A percentile compares a stretch with the other conserved stretches of the same genome.
Conservation (phyloP, 1,140 invertebrate genomes). For the Diorhabda sublineata region DNA sequence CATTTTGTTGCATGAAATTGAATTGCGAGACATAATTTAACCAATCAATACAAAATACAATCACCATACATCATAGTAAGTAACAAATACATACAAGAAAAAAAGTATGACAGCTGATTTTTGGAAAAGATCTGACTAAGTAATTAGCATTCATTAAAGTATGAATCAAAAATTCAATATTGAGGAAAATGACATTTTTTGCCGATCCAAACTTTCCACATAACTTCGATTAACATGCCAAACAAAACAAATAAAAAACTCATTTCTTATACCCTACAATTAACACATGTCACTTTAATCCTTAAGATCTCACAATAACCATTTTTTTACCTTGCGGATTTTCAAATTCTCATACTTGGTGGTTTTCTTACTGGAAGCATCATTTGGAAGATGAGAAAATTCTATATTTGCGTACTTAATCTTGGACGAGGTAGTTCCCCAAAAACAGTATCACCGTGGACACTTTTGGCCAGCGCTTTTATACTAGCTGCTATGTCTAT, state of each 20-base stretch:
- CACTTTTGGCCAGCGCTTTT: slow-evolving; percentile 78
- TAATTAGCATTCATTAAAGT: too few species aligned
- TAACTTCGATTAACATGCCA: background rate
- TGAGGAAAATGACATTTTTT: background rate
- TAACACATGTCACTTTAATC: background rate
- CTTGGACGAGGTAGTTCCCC: slow-evolving; percentile 77
- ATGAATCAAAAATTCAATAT: too few species aligned
- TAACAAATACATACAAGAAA: too few species aligned
- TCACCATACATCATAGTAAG: too few species aligned
- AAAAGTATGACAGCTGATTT: too few species aligned
- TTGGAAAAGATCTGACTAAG: too few species aligned
- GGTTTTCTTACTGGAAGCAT: slow-evolving; percentile 10
- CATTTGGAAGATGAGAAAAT: slow-evolving; percentile 7
- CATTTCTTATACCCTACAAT: background rate
- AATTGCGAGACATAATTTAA: too few species aligned
- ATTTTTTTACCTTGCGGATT: too few species aligned
- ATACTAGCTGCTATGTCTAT: slow-evolving; percentile 82
- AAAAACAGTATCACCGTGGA: slow-evolving; percentile 78
- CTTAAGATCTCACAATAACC: too few species aligned
- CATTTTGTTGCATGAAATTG: too few species aligned
- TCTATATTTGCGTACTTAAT: slow-evolving; percentile 74
- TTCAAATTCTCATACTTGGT: background rate
- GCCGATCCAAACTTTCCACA: background rate
- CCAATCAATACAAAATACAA: too few species aligned
- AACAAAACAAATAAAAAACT: background rate